These are phyloP conservation scores for Phrynocephalus versicolor DNA, from an alignment of 2,113 vertebrate species.

Conservation along the genomic window DNA sequence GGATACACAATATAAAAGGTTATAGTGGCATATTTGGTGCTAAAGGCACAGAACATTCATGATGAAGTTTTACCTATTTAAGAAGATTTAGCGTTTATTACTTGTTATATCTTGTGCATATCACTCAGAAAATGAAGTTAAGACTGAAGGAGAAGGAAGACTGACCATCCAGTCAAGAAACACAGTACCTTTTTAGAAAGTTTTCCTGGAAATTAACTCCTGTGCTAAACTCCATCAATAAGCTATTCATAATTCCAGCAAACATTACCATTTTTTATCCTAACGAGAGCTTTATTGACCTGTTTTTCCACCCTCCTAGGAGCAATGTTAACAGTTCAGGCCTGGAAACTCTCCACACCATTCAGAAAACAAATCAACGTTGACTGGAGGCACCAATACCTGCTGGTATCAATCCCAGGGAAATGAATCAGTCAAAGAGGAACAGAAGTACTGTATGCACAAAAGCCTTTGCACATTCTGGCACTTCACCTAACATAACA, in stretches of 20 bases:
- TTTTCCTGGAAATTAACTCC: constrained; percentile 22
- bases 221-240: constrained; percentile 27
- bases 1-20: constrained; percentile 46
- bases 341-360: constrained; percentile 22
- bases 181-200: background rate
- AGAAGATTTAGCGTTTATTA: constrained; percentile 41
- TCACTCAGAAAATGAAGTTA: background rate
- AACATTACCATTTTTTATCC: constrained; percentile 1
- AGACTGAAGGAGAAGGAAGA: background rate
- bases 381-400: constrained; percentile 36
- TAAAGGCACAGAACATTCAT: constrained; percentile 21
- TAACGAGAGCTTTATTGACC: constrained; percentile 38
- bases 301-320: constrained; percentile 33
- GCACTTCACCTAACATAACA: constrained; percentile 26
- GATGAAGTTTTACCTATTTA: background rate
- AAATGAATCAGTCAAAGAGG: constrained; percentile 30
- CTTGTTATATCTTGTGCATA: constrained; percentile 18
- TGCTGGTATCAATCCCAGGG: constrained; percentile 41
- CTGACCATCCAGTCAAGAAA: constrained; percentile 16
- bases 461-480: constrained; percentile 10
- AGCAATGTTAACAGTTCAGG: constrained; percentile 33
- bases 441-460: constrained; percentile 20
- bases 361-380: constrained; percentile 35
- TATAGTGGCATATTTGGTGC: constrained; percentile 53
- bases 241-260: constrained; percentile 40